Evolutionary conservation across 2,888 invertebrate genomes (phyloP), one percentile per base, ranked within the genome.

Genomic region (Drosophila atripex): DNA sequence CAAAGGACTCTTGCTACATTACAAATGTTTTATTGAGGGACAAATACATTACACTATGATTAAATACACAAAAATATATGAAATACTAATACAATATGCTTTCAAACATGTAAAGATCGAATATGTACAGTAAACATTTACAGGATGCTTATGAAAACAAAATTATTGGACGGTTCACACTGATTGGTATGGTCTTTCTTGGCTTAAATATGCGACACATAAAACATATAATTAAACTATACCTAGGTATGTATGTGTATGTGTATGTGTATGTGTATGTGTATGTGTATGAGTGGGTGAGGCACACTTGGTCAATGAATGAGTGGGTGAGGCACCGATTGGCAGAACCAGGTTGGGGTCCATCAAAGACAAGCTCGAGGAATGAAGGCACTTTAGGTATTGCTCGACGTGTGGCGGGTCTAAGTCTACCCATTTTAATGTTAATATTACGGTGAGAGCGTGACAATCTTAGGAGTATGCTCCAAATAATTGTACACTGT

Each of bases 81-180:
- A 38, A 52, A 43, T 71, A 49, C 39, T 39, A 16, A 54, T 58
- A 49, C 50, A 41, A 30, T 72, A 72, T 56, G 73, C 35, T 63
- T 63, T 55, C 70, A 21, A 63, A 32, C 73, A 57, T 56, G 57
- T 57, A 73, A 68, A 55, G 21, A 53, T 59, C 61, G 23, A 32
- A 14, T 73, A 52, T 71, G 46, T 64, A 68, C 65, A 73, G 30
- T 55, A 53, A 60, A 61, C 54, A 61, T 49, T 65, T 73, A 77
- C 78, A 80, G 47, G 71, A 63, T 65, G 47, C 16, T 52, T 43
- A 69, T 66, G 77, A 76, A 84, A 79, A 88, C 77, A 86, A 65
- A 83, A 72, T 70, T 73, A 88, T 85, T 90, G 90, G 90, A 90
- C 90, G 90, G 90, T 88, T 89, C 79, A 78, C 78, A 89, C 90